These are phyloP conservation scores for Lepidurus couesii DNA, from an alignment of 1,140 invertebrate genomes.

Conservation along the genomic window DNA sequence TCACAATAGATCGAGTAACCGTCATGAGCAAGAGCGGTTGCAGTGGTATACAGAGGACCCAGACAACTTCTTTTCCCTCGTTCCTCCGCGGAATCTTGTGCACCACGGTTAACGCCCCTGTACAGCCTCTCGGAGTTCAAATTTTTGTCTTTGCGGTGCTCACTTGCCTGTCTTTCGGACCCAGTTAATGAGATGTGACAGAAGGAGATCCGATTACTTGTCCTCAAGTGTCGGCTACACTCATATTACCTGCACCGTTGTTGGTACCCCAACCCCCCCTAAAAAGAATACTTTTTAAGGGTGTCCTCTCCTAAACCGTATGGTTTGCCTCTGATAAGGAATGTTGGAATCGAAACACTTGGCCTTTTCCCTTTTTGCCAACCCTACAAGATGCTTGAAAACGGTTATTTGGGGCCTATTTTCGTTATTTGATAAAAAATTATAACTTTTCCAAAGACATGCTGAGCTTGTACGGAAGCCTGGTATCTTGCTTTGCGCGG, in stretches of 20 bases:
- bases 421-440: no score
- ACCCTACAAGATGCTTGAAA: no score
- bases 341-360: neutral
- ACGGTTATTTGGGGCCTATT: no score
- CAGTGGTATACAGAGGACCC: neutral
- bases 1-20: neutral
- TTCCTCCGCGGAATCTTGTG: neutral
- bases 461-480: no score
- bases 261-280: neutral
- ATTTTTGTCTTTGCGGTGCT: neutral
- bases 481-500: no score
- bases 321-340: neutral
- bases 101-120: no score
- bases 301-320: neutral
- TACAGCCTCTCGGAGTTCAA: no score
- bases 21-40: neutral
- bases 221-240: conserved; percentile 7
- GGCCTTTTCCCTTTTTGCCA: no score
- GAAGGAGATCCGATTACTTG: neutral
- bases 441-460: no score
- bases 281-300: neutral
- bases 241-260: neutral
- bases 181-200: conserved; percentile 5
- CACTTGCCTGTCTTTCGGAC: neutral
- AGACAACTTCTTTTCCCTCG: neutral